phyloP scores from a whole-genome alignment of 2,888 invertebrate genomes.

The Boloria selene region DNA sequence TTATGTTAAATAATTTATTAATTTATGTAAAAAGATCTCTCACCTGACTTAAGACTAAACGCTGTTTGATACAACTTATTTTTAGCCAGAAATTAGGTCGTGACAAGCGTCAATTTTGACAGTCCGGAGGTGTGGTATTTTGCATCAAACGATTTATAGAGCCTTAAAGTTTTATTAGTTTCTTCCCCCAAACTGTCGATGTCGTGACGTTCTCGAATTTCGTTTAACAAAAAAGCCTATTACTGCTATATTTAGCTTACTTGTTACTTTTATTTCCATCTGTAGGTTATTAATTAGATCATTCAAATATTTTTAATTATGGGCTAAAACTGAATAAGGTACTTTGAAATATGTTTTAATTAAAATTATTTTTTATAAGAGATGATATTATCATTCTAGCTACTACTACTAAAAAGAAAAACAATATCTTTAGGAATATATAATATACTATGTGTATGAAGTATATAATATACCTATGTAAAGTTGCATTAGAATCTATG shows the following conservation, averaged over 20 bases:
- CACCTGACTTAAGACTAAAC: neutral
- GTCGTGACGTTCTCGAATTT: constrained; percentile 31
- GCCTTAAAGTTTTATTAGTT: constrained; percentile 30
- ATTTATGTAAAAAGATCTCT: too few species aligned
- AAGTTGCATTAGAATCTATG: too few species aligned
- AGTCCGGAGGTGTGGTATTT: constrained; percentile 23
- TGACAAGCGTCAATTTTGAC: constrained; percentile 26
- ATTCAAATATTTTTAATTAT: constrained; percentile 15
- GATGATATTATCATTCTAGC: too few species aligned
- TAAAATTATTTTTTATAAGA: too few species aligned
- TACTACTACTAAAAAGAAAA: too few species aligned
- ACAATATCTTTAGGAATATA: too few species aligned
- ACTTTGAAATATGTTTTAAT: too few species aligned
- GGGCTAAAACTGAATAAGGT: too few species aligned
- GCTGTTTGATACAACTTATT: neutral
- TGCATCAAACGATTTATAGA: constrained; percentile 21
- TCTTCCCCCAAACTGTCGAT: constrained; percentile 28
- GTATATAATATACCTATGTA: too few species aligned
- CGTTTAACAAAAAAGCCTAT: constrained; percentile 14
- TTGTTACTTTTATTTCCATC: constrained; percentile 2
- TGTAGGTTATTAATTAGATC: neutral
- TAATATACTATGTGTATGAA: too few species aligned
- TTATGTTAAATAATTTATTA: too few species aligned
- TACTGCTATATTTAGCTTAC: constrained; percentile 9
- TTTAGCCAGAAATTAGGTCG: constrained; percentile 21